phyloP scores from a whole-genome alignment of 2,797 vertebrate species.

The Enteromius fasciolatus region DNA sequence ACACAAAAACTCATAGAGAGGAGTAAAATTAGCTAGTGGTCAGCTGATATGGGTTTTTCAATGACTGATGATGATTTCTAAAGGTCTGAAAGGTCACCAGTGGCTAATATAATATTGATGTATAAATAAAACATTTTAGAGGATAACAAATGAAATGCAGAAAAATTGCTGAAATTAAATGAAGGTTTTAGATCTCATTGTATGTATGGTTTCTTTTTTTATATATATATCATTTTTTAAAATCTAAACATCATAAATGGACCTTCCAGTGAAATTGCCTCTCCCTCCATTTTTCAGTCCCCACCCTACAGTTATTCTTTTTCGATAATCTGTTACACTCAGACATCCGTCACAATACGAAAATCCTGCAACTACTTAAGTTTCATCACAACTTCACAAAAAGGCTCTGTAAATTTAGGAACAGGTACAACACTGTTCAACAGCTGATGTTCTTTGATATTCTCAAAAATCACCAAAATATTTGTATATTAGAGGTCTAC shows the following conservation, averaged over 20 bases:
- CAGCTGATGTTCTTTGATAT: not conserved
- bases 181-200: not conserved
- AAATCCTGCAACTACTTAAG: not conserved
- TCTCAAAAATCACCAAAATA: not conserved
- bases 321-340: not conserved
- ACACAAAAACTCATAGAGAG: slow-evolving; percentile 11
- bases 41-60: not conserved
- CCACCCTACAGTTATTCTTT: not conserved
- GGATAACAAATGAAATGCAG: not conserved
- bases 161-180: not conserved
- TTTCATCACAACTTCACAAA: not conserved
- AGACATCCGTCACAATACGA: not conserved
- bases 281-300: not conserved
- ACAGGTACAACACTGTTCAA: not conserved
- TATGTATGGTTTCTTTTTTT: not conserved
- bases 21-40: slow-evolving; percentile 14
- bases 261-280: not conserved
- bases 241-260: not conserved
- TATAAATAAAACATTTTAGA: not conserved
- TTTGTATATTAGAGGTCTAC: not conserved
- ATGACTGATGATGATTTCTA: slow-evolving; percentile 24
- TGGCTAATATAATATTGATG: not conserved
- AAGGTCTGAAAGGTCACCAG: not conserved
- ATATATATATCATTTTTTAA: not conserved
- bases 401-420: not conserved